Conservation (phyloP, 2,797 vertebrate species). For the Lepus townsendii region DNA sequence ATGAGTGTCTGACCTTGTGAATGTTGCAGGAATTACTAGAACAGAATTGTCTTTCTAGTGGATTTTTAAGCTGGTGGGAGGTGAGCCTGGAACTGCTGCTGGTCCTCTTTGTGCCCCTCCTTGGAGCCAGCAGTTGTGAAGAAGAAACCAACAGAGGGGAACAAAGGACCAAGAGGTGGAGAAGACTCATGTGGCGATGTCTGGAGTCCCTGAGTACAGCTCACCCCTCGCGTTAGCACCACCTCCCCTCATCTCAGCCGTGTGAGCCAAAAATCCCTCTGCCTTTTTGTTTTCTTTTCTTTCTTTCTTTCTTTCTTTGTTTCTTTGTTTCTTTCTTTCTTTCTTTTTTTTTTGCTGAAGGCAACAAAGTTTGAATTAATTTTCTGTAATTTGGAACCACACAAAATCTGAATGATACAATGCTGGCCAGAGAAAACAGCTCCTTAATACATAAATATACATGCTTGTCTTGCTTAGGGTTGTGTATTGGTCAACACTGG, state of each 20-base stretch:
- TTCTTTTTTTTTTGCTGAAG: background rate
- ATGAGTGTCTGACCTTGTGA: background rate
- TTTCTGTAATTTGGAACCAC: background rate
- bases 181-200: fast-evolving
- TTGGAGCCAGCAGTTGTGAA: background rate
- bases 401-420: background rate
- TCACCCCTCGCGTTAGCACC: fast-evolving
- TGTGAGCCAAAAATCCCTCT: background rate
- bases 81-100: background rate
- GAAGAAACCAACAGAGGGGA: background rate
- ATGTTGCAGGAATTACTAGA: background rate
- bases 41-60: background rate
- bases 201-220: no score
- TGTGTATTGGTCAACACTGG: background rate
- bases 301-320: no score
- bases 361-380: background rate
- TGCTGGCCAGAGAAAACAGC: background rate
- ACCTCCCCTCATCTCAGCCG: no score
- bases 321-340: no score
- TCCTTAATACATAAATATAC: background rate
- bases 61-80: background rate
- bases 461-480: background rate
- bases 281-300: background rate
- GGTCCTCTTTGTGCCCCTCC: background rate
- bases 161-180: background rate